Evolutionary conservation across 2,113 vertebrate genomes (phyloP).

Genomic region (Scophthalmus maximus): DNA sequence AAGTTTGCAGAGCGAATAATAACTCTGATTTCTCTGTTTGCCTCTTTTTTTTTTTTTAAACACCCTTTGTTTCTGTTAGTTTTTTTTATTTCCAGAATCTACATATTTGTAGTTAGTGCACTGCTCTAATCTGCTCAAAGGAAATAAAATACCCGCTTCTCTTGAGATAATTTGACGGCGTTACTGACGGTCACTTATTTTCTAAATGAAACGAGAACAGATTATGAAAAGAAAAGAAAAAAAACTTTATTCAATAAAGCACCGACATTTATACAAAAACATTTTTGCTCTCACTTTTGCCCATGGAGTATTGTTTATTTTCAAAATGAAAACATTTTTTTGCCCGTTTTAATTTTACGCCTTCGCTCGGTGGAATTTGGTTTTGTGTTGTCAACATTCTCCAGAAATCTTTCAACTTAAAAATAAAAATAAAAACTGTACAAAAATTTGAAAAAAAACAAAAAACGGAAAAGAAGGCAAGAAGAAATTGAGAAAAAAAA

Average conservation of each 20-base stretch:
- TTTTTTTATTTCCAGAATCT: too few species aligned
- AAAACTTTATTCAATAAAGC: conserved; percentile 75
- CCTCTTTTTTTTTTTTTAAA: too few species aligned
- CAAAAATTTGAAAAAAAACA: conserved; percentile 14
- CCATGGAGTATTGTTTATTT: conserved; percentile 11
- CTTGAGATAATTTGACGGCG: too few species aligned
- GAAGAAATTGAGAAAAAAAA: conserved; percentile 43
- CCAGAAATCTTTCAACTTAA: background rate
- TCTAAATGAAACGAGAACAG: background rate
- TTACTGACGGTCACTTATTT: too few species aligned
- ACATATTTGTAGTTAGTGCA: too few species aligned
- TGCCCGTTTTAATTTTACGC: conserved; percentile 12
- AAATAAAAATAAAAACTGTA: background rate
- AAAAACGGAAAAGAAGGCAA: conserved; percentile 47
- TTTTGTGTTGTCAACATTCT: conserved; percentile 24
- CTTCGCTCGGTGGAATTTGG: conserved; percentile 1
- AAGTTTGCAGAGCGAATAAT: too few species aligned
- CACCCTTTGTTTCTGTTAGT: too few species aligned
- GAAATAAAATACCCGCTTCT: background rate
- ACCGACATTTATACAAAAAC: conserved; percentile 69
- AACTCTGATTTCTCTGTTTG: too few species aligned
- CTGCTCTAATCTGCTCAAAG: too few species aligned
- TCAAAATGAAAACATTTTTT: conserved; percentile 18
- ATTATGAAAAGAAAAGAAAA: conserved; percentile 69
- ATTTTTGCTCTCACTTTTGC: conserved; percentile 59